Evolutionary conservation across 1,140 invertebrate species (phyloP), one percentile per base, ranked within the genome.

Genomic region (Reticulitermes speratus): DNA sequence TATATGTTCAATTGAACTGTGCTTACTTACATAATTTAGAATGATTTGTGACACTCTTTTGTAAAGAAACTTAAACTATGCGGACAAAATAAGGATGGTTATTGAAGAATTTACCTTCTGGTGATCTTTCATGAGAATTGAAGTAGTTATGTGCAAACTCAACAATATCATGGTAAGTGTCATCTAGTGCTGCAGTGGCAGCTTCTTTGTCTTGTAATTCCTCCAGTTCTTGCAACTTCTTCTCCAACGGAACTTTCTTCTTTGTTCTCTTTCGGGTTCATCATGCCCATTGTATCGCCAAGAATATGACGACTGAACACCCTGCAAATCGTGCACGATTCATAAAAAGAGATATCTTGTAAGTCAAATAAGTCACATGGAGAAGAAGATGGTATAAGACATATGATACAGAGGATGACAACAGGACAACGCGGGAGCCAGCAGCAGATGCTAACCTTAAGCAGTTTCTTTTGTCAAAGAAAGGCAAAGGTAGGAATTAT

Each of bases 121-220:
- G 94, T 48, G 96, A 96, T 84, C 95, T 91, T 86, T 97, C 95
- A 89, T 99, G 97, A 86, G 95, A 94, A 90, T 99, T 99, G 91
- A 97, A 99, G 91, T 97, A 97, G 87, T 96, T 95, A 88, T 98
- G 96, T 23, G 97, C 98, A 92, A 98, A 99, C 89, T 98, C 97
- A 1, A 97, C 92, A 89, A 99, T 96, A 89, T 98, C 97, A 89
- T 95, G 96, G 88, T 95, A 94, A 25, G 88, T 87, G n/a, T 91
- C 90, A 85, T 89, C 89, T 86, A 94, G 92, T 83, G 92, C 90
- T 21, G 91, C 90, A 30, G 65, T 5, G 8, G 65, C 65, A 86
- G 88, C 91, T 86, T 92, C 92, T 84, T 92, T 93, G 84, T 94
- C 94, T 87, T 93, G 92, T 38, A 90, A 90, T 87, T 92, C 92